Evolutionary conservation across 2,113 vertebrate genomes (phyloP), one percentile per base, ranked within the genome.

Genomic region (Laterallus jamaicensis): DNA sequence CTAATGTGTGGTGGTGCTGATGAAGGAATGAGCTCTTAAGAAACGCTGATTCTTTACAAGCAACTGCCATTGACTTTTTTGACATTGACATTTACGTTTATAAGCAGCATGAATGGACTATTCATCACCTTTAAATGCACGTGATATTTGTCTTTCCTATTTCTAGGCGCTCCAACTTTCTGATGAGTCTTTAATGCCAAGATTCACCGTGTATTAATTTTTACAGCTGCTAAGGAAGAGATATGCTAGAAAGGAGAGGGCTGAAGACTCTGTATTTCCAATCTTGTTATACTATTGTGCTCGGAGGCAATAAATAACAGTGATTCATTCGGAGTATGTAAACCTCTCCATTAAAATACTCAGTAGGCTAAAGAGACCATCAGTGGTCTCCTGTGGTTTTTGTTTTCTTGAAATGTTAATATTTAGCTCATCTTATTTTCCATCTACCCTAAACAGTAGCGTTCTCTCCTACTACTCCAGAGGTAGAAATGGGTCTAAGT

Each of bases 391-490:
- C 97, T 10, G 97, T 95, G 96, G 97, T 5, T 97, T 98, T 96
- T 97, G 96, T 98, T 98, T 97, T 97, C 97, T 97, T 86, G 91
- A 92, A 93, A 96, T 97, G 96, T 86, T 97, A 96, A 96, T 97
- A 87, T 92, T 97, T 95, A 87, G 58, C 93, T 94, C 97, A 90
- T 95, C 95, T 93, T 94, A 85, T 94, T 96, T 96, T 92, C 82
- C 90, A 17, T 85, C 96, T 94, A 32, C 54, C 35, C 93, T 80
- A 66, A 97, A 95, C n/a, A 95, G 90, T 35, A 64, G 66, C 8
- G 17, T 68, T 96, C 42, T 95, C 62, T 84, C 31, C 40, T 67
- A 8, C 55, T 28, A 29, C 19, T 85, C 24, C 67, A 39, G 80
- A 93, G 91, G 81, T 64, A 42, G 83, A 19, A 73, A 50, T 0